phyloP scores from a whole-genome alignment of 2,113 vertebrate species.

The Formicarius rufipectus region DNA sequence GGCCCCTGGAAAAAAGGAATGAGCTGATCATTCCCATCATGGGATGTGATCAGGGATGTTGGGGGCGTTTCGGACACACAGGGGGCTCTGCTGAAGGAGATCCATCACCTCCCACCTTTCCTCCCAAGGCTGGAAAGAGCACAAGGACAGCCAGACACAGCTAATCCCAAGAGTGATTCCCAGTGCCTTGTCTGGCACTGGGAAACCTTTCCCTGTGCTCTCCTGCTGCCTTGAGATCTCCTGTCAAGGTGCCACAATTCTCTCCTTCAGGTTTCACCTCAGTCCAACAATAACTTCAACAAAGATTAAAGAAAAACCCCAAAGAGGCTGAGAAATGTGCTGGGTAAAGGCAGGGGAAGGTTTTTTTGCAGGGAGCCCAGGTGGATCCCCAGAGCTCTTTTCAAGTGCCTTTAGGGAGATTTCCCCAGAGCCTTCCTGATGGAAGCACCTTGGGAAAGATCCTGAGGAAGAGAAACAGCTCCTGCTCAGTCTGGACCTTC shows the following conservation, averaged over 20 bases:
- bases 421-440: conserved; percentile 28
- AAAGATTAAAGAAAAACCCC: background rate
- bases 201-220: background rate
- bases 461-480: conserved; percentile 8
- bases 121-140: background rate
- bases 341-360: background rate
- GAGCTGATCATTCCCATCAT: background rate
- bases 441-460: background rate
- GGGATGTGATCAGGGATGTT: background rate
- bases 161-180: background rate
- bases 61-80: background rate
- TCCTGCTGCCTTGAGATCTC: background rate
- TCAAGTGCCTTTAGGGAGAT: conserved; percentile 40
- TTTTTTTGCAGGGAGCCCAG: background rate
- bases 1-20: background rate
- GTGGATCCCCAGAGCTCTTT: conserved; percentile 13
- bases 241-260: background rate
- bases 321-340: background rate
- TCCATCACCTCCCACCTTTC: background rate
- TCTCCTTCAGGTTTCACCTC: background rate
- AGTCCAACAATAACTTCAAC: background rate
- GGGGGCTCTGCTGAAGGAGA: background rate
- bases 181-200: background rate
- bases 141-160: background rate
- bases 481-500: too few species aligned